Base-by-base conservation (phyloP, 2,888 invertebrate species). In the Eremobia ochroleuca region DNA sequence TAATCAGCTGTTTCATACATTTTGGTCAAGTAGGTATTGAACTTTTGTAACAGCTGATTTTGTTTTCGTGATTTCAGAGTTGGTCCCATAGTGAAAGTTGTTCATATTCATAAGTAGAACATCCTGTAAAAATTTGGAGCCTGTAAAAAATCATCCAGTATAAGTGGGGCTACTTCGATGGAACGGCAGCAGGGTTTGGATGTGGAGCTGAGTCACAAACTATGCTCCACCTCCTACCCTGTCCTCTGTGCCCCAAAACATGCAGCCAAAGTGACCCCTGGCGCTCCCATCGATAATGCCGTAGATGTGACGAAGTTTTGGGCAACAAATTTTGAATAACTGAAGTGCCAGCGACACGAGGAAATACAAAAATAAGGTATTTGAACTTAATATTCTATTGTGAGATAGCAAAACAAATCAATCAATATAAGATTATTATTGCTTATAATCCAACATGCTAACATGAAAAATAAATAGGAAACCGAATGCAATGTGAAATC, bases 381-480 rank as follows among this genome's bases (percentile, higher is more conserved):
- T 3, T 11, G 1, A 25, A 25, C 6, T 25, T 43, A 31, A 18
- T 65, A 66, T 31, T 31, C 21, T 28, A 55, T 18, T 31, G 13
- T 15, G 73, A 55, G 5, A 31, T 34, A 65, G 40, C 2, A 0
- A 68, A 52, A 59, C 28, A 25, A 43, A 15, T 21, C 15, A 18
- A 0, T 21, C 18, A 15, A 31, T 15, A 55, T 21, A 74, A 37
- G 0, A n/a, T 18, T 8, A 52, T 46, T n/a, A 64, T 43, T 43
- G 21, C 52, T n/a, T 21, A 25, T 21, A 79, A 46, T 25, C 28
- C 25, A n/a, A 49, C 40, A 64, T n/a, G 62, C 31, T 28, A 52
- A 76, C n/a, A 59, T 31, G 9, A 77, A 71, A 62, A 71, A 71
- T 40, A 74, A 74, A 84, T 70, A 62, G 74, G 43, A 72, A 79